Evolutionary conservation across 1,140 invertebrate species (phyloP).

Genomic region (Drosophila lacertosa): DNA sequence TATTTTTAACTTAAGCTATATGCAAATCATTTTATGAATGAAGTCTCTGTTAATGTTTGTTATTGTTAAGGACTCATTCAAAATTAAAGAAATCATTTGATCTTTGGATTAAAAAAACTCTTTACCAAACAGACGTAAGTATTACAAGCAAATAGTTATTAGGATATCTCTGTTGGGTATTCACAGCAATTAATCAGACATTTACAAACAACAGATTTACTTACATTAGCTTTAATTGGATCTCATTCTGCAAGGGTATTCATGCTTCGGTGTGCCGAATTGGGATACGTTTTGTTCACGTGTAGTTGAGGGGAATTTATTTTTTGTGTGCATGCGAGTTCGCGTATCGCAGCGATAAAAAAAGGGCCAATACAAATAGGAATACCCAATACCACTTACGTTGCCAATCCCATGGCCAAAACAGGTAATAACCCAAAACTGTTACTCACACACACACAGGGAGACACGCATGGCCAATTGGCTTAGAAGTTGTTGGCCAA

Average conservation of each 20-base stretch:
- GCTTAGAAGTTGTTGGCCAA: conserved; percentile 28
- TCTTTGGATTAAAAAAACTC: too few species aligned
- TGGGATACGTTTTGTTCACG: not conserved
- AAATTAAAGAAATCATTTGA: too few species aligned
- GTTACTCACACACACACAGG: conserved; percentile 21
- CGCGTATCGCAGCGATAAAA: conserved; percentile 24
- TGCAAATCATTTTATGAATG: too few species aligned
- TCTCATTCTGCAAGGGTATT: conserved; percentile 19
- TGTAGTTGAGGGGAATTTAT: conserved; percentile 9
- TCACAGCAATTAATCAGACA: too few species aligned
- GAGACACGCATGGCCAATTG: conserved; percentile 21
- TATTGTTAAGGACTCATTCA: too few species aligned
- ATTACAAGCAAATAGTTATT: too few species aligned
- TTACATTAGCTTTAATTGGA: too few species aligned
- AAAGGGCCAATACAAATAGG: not conserved
- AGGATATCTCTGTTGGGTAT: too few species aligned
- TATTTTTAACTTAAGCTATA: too few species aligned
- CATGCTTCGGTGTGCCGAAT: conserved; percentile 25
- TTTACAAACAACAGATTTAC: too few species aligned
- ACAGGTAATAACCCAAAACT: conserved; percentile 12
- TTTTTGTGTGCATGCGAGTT: conserved; percentile 9
- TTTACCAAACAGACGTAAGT: too few species aligned
- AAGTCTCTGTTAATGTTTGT: too few species aligned
- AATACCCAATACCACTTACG: conserved; percentile 5
- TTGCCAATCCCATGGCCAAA: conserved; percentile 10